Base-by-base conservation (phyloP, 2,113 vertebrate species). In the Oreochromis aureus region DNA sequence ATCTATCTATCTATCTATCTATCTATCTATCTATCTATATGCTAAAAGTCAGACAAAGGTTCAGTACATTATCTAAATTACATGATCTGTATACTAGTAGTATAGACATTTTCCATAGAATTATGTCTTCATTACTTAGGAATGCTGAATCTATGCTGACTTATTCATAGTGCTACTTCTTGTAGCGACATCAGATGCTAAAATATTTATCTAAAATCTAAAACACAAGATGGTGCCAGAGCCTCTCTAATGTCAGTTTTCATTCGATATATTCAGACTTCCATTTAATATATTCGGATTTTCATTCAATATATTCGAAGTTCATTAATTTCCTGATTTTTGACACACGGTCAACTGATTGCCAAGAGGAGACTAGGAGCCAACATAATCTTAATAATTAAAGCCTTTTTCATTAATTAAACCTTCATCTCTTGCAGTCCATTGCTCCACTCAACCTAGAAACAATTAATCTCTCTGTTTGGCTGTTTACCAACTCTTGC, bases 371-470 rank as follows among this genome's bases (percentile, higher is more conserved):
- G 18, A 81, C 63, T 51, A 78, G 5, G 18, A 79, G 27, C 19
- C 58, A 61, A 39, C 10, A 81, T 87, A 54, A 73, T 83, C 41
- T 39, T 80, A 85, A 87, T 87, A 80, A 86, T 78, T 24, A 81
- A 86, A 89, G 27, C 13, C 71, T 78, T 80, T 85, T 80, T 78
- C 81, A 58, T 39, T 88, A 54, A 88, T 88, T 84, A 82, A 84
- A 84, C 27, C 15, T 76, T 76, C 71, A 76, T 10, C 22, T 51
- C 16, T 51, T 76, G 71, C 24, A 78, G 24, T 51, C 71, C 44
- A 51, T 30, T 32, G 44, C 51, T 39, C 24, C 83, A 82, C 51
- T 41, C 19, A 78, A 54, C 15, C n/a, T 22, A 41, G 27, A 51
- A 86, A 86, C 63, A 80, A 79, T 86, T 56, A 30, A 83, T 69